Evolutionary conservation across 2,888 invertebrate species (phyloP).

Genomic region (Agrochola lychnidis): DNA sequence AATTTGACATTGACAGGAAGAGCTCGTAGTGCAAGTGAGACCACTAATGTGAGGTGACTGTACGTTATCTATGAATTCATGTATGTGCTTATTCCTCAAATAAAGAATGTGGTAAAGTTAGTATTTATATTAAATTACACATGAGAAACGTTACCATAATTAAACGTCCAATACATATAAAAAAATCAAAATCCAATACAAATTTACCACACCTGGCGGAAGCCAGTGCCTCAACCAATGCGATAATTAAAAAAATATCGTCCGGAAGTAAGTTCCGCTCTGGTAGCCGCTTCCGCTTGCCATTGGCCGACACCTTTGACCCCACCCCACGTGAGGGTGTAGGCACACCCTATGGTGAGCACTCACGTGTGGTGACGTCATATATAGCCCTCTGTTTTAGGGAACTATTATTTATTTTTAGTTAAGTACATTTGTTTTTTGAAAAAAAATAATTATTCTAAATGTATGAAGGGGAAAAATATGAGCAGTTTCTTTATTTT

Average conservation of each 20-base stretch:
- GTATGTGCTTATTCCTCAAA: not conserved
- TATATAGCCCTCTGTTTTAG: slow-evolving; percentile 31
- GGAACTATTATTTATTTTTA: slow-evolving; percentile 32
- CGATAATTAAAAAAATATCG: slow-evolving; percentile 81
- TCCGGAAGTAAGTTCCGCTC: slow-evolving; percentile 84
- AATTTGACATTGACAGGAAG: no score
- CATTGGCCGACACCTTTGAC: slow-evolving; percentile 88
- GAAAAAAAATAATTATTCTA: not conserved
- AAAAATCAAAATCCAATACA: slow-evolving; percentile 31
- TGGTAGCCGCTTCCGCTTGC: slow-evolving; percentile 81
- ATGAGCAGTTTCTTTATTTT: not conserved
- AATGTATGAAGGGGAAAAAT: not conserved
- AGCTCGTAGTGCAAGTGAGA: no score
- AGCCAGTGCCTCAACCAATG: slow-evolving; percentile 68
- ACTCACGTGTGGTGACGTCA: slow-evolving; percentile 55
- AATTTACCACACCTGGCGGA: slow-evolving; percentile 81
- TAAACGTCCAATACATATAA: not conserved
- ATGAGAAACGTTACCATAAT: not conserved
- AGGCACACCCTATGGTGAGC: slow-evolving; percentile 47
- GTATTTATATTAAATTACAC: not conserved
- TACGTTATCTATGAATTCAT: no score
- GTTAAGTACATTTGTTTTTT: slow-evolving; percentile 28
- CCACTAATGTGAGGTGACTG: no score
- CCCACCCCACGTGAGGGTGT: slow-evolving; percentile 79
- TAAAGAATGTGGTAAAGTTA: not conserved